Base-by-base conservation (phyloP, 2,888 invertebrate genomes). In the Gymnocheta viridis region DNA sequence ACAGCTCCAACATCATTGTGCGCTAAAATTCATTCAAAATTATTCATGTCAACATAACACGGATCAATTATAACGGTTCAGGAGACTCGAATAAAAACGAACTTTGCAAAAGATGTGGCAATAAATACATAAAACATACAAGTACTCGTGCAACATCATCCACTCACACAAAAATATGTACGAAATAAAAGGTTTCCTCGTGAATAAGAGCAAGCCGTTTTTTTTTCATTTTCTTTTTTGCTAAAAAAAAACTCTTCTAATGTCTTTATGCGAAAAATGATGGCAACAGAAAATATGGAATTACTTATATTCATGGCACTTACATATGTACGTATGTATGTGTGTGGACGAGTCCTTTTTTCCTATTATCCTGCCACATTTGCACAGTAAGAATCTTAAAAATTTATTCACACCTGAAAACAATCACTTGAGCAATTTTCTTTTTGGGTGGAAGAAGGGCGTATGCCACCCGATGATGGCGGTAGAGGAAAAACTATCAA, bases 1-100 rank as follows among this genome's bases (percentile, higher is more conserved):
- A 41, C 62, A 24, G 62, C 51, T 72, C 44, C 67, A 72, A 64
- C 35, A 62, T 54, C 12, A 62, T 69, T 81, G 74, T 70, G 47
- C 41, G 22, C 49, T 70, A 29, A 56, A 88, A 87, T 87, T 87
- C 89, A 91, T 92, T 91, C 87, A 91, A 89, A 90, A 87, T 90
- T 91, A 90, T 88, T 91, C 92, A 91, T 91, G 90, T 92, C 88
- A 89, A 90, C 88, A 89, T 91, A 91, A 91, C 90, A 89, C 90
- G 91, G 91, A 91, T 91, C 91, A 91, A 91, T 91, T 91, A 91
- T 90, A 89, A 88, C 91, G 91, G 91, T 91, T 91, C 91, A 91
- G 88, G 89, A 85, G 86, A 74, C 89, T 85, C 88, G 90, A 91
- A 91, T 91, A 86, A 86, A 70, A 78, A 82, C 35, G 58, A 49